Percentiles rank a stretch among this genome's conserved stretches.
Evolutionary conservation across 2,113 vertebrate genomes (phyloP).

Genomic region (Xenopus borealis): DNA sequence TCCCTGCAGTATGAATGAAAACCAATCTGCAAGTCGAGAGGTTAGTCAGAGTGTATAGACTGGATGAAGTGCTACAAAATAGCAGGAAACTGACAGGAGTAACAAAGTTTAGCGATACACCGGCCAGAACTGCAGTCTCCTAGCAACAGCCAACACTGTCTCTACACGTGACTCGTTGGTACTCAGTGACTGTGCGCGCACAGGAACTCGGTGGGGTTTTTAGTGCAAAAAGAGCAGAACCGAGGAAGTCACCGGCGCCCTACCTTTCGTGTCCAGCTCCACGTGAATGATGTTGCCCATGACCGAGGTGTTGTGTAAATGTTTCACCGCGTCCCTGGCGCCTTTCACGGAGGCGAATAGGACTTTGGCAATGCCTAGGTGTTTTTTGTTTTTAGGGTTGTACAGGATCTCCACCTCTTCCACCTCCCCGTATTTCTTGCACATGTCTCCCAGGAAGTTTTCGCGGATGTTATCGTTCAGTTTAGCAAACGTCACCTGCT

Average conservation of each 20-base stretch:
- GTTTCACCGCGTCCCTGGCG: constrained; percentile 89
- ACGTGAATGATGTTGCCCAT: constrained; percentile 99
- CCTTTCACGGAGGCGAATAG: constrained; percentile 87
- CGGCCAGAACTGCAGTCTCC: constrained; percentile 70
- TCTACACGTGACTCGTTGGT: constrained; percentile 70
- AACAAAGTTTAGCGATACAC: constrained; percentile 48
- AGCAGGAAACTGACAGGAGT: not conserved
- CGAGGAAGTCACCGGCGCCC: accelerated
- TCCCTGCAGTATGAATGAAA: not conserved
- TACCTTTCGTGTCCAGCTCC: constrained; percentile 98
- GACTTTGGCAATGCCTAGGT: constrained; percentile 95
- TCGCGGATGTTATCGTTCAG: constrained; percentile 96
- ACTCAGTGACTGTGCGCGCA: constrained; percentile 54
- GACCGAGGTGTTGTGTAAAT: constrained; percentile 92
- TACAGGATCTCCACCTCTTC: constrained; percentile 96
- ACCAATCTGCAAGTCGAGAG: no score
- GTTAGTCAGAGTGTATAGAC: not conserved
- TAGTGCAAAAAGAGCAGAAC: not conserved
- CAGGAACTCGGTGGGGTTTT: not conserved
- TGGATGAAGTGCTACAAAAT: not conserved
- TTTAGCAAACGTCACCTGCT: constrained; percentile 97
- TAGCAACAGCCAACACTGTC: constrained; percentile 84
- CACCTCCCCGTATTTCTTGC: constrained; percentile 95
- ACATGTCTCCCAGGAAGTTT: constrained; percentile 95
- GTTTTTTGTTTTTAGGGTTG: constrained; percentile 98